A percentile compares a stretch with the other conserved stretches of the same genome.
These are phyloP conservation scores for Electrophaes corylata DNA, from an alignment of 2,888 invertebrate genomes.

Conservation along the genomic window DNA sequence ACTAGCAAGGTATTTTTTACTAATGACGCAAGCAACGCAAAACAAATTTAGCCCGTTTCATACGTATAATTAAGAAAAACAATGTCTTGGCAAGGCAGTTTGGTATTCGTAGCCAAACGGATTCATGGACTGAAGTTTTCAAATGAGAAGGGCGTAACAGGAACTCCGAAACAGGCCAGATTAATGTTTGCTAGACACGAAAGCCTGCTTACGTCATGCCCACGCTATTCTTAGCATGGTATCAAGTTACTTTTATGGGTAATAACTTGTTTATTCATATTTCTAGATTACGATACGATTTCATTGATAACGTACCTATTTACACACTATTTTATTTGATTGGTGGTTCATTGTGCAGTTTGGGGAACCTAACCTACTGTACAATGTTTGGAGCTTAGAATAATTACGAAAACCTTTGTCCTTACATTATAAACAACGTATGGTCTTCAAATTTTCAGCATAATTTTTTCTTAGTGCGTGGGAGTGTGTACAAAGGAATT, in stretches of 20 bases:
- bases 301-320: neutral
- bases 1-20: neutral
- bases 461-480: too few relatives aligned
- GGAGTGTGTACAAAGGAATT: neutral
- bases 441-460: too few relatives aligned
- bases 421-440: too few relatives aligned
- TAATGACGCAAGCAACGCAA: constrained; percentile 21
- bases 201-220: constrained; percentile 38
- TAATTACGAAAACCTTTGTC: too few relatives aligned
- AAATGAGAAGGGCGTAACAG: constrained; percentile 51
- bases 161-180: constrained; percentile 43
- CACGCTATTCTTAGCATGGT: constrained; percentile 25
- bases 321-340: neutral
- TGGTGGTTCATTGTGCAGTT: too few relatives aligned
- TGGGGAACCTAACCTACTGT: too few relatives aligned
- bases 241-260: constrained; percentile 13
- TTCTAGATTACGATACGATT: constrained; percentile 2
- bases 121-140: constrained; percentile 55
- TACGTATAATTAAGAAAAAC: constrained; percentile 46
- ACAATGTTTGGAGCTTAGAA: too few relatives aligned
- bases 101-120: constrained; percentile 48
- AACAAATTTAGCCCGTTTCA: constrained; percentile 25
- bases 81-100: constrained; percentile 52
- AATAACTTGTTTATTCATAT: constrained; percentile 13
- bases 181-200: constrained; percentile 45